phyloP scores from a whole-genome alignment of 2,797 vertebrate genomes.

The Peromyscus eremicus region DNA sequence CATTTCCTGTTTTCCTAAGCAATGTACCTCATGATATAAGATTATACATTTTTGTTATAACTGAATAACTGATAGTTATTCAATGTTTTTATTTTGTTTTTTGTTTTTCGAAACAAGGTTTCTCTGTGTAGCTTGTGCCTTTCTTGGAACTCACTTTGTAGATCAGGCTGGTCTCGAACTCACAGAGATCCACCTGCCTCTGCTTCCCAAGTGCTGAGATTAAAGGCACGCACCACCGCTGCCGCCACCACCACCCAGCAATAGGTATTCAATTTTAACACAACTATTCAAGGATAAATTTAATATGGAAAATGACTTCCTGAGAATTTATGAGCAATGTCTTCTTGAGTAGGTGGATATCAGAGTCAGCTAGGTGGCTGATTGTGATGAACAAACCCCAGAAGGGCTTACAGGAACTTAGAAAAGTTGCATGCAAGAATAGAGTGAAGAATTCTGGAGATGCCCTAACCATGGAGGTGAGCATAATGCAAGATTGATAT shows the following conservation, averaged over 20 bases:
- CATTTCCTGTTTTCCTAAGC: not conserved
- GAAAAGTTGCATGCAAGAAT: conserved; percentile 40
- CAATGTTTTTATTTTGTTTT: not conserved
- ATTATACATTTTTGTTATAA: not conserved
- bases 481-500: not conserved
- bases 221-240: too few species aligned
- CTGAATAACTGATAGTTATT: not conserved
- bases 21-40: not conserved
- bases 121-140: too few species aligned
- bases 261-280: not conserved
- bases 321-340: not conserved
- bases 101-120: too few species aligned
- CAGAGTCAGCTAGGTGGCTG: conserved; percentile 75
- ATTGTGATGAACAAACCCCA: conserved; percentile 43
- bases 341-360: conserved; percentile 59
- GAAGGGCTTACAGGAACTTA: conserved; percentile 35
- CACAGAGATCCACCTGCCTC: too few species aligned
- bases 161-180: too few species aligned
- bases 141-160: not conserved
- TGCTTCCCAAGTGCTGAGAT: too few species aligned
- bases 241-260: too few species aligned
- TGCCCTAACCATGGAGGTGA: not conserved
- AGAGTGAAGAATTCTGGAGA: conserved; percentile 31
- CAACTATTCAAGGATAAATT: not conserved
- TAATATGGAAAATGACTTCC: not conserved